Conservation (phyloP, 2,888 invertebrate genomes). For the Byasa hedistus region DNA sequence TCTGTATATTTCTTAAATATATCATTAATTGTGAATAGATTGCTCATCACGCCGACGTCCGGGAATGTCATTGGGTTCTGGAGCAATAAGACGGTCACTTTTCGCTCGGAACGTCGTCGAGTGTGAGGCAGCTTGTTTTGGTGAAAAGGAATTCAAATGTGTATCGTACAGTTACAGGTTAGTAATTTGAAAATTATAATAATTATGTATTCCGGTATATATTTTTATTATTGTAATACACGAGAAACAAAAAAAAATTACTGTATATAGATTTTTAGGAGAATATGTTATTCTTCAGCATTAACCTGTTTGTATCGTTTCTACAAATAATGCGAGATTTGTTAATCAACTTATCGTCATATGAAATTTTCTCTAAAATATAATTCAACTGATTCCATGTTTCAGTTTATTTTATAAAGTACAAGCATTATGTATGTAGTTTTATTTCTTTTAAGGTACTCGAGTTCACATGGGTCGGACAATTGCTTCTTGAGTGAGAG, state of each 20-base stretch:
- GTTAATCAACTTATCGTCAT: too few relatives aligned
- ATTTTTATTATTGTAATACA: neutral
- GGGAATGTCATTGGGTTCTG: constrained; percentile 86
- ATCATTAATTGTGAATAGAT: constrained; percentile 66
- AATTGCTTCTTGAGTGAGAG: constrained; percentile 89
- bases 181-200: neutral
- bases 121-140: constrained; percentile 87
- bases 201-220: neutral
- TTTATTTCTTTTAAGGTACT: constrained; percentile 57
- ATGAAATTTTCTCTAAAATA: too few relatives aligned
- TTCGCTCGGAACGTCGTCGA: constrained; percentile 85
- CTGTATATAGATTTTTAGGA: too few relatives aligned
- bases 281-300: too few relatives aligned
- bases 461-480: constrained; percentile 79
- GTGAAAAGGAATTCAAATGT: constrained; percentile 85
- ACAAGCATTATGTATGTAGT: neutral
- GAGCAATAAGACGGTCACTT: constrained; percentile 83
- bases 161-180: constrained; percentile 88
- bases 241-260: neutral
- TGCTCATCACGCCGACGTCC: constrained; percentile 87
- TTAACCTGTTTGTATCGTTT: too few relatives aligned
- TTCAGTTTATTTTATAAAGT: too few relatives aligned
- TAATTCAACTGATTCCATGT: too few relatives aligned
- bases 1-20: neutral
- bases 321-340: too few relatives aligned